phyloP scores from a whole-genome alignment of 1,140 invertebrate species.

The Asbolus verrucosus region DNA sequence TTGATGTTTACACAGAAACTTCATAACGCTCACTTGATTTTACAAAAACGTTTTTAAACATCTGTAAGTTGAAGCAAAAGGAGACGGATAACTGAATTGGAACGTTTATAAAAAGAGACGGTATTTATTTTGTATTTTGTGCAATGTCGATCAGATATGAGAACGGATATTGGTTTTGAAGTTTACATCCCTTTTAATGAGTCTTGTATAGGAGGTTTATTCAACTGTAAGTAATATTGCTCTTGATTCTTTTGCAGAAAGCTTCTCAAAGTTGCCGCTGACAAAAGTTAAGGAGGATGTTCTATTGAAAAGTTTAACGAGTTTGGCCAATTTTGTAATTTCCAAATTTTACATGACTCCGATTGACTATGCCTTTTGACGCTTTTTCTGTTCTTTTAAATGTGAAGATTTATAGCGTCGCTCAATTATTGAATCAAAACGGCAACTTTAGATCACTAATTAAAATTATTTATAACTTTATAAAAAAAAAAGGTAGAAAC shows the following conservation, averaged over 20 bases:
- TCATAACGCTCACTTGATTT: constrained; percentile 46
- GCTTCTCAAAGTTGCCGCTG: constrained; percentile 24
- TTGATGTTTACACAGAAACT: constrained; percentile 45
- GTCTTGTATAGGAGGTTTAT: constrained; percentile 38
- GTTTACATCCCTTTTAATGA: constrained; percentile 46
- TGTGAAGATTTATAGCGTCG: no score
- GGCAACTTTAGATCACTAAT: neutral
- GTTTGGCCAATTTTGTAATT: constrained; percentile 23
- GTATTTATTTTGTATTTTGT: constrained; percentile 42
- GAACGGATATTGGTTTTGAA: constrained; percentile 44
- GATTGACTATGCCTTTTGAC: neutral
- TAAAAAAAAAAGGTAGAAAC: neutral
- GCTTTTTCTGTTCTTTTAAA: no score
- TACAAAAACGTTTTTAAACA: constrained; percentile 40
- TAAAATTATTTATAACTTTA: neutral
- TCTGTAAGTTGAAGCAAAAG: constrained; percentile 38
- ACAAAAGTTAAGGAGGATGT: constrained; percentile 40
- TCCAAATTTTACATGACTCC: neutral
- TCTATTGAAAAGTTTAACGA: constrained; percentile 19
- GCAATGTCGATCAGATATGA: constrained; percentile 43
- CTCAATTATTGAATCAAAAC: no score
- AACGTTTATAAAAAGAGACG: constrained; percentile 19
- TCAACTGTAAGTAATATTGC: constrained; percentile 42
- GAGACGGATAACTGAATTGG: neutral
- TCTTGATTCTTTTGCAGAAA: constrained; percentile 47